Percentiles rank a stretch among this genome's conserved stretches.
These are phyloP conservation scores for Chironomus tepperi DNA, from an alignment of 1,140 invertebrate genomes.

Conservation along the genomic window DNA sequence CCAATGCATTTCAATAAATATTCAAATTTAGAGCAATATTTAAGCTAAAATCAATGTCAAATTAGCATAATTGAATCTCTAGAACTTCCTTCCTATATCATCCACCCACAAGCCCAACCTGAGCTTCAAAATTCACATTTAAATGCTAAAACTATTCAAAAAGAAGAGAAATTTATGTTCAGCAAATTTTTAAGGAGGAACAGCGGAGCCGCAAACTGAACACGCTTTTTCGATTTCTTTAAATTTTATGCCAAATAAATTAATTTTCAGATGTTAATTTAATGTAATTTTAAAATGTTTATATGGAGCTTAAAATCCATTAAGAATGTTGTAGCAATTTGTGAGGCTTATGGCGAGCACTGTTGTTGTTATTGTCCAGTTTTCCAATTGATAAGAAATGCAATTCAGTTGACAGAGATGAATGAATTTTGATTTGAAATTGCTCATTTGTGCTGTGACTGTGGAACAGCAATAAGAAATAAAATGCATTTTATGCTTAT, in stretches of 20 bases:
- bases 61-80: too few species aligned
- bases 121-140: background rate
- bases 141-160: background rate
- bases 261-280: slow-evolving; percentile 21
- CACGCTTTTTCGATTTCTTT: slow-evolving; percentile 16
- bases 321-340: slow-evolving; percentile 19
- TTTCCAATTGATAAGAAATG: slow-evolving; percentile 4
- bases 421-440: slow-evolving; percentile 19
- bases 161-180: background rate
- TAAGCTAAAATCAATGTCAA: too few species aligned
- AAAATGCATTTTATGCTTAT: too few species aligned
- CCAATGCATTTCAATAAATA: too few species aligned
- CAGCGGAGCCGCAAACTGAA: background rate
- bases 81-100: too few species aligned
- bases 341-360: background rate
- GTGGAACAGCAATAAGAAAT: too few species aligned
- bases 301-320: slow-evolving; percentile 17
- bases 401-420: slow-evolving; percentile 21
- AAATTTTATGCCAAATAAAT: slow-evolving; percentile 8
- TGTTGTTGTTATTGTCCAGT: too few species aligned
- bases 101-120: too few species aligned
- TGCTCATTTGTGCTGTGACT: background rate
- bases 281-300: slow-evolving; percentile 24
- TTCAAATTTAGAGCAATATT: too few species aligned
- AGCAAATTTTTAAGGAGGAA: background rate